These are phyloP conservation scores for Esperia sulphurella DNA, from an alignment of 2,888 invertebrate species.

Conservation along the genomic window DNA sequence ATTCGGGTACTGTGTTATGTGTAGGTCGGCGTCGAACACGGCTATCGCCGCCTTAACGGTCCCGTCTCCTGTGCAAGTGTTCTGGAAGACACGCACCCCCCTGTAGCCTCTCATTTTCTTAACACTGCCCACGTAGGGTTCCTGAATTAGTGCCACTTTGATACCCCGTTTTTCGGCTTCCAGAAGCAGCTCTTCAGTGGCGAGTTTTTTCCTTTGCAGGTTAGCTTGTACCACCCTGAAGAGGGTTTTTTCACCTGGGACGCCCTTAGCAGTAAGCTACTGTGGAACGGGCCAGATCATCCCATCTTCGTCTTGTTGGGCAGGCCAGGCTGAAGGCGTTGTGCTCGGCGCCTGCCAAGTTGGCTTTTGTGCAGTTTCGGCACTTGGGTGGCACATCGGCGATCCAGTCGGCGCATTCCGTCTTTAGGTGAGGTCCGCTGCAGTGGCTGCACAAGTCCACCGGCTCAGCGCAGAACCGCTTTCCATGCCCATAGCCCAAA, in stretches of 20 bases:
- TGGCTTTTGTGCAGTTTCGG: too few relatives aligned
- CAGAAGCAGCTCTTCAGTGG: constrained; percentile 1
- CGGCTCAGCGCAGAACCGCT: too few relatives aligned
- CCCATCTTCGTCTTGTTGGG: too few relatives aligned
- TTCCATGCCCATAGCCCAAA: too few relatives aligned
- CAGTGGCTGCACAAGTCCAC: too few relatives aligned
- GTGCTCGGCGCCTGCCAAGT: too few relatives aligned
- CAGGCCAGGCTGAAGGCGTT: too few relatives aligned
- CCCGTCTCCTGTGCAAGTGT: background rate
- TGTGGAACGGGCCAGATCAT: too few relatives aligned
- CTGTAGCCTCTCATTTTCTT: background rate
- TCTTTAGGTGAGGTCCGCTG: too few relatives aligned
- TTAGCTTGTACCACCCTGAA: constrained; percentile 3
- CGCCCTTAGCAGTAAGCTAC: too few relatives aligned
- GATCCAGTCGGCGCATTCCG: too few relatives aligned
- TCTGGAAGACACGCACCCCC: background rate
- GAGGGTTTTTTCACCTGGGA: background rate
- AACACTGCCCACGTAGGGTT: background rate
- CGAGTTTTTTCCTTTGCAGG: background rate
- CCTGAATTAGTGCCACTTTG: background rate
- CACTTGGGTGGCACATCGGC: too few relatives aligned
- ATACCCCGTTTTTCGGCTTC: background rate
- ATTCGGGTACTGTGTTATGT: constrained; percentile 3
- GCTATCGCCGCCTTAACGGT: background rate
- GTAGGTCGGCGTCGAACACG: background rate